Base-by-base conservation (phyloP, 1,140 invertebrate species). In the Rhagoletis zephyria region DNA sequence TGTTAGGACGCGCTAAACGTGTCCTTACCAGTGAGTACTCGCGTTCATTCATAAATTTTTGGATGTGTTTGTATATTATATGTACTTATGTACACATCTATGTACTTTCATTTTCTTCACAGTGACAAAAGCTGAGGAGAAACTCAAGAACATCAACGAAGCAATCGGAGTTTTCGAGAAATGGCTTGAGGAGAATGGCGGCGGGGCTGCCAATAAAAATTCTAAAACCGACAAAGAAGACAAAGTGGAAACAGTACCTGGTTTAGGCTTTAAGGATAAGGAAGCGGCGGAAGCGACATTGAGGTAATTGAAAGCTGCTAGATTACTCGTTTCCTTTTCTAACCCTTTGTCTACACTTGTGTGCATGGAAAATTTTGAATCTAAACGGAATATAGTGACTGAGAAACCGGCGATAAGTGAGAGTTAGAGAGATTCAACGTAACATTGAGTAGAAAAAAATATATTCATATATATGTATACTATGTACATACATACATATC, bases 91-190 rank as follows among this genome's bases (percentile, higher is more conserved):
- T 56, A 10, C 10, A 56, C 2, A 56, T 56, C 5, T 56, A 56
- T 65, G 51, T 56, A n/a, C 40, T 6, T 40, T 48, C 42, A 42
- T 74, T 74, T 42, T 16, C 45, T 2, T 12, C 14, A 74, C 90
- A 96, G 95, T 95, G 92, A 96, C 95, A 86, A 96, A 96, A 91
- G 95, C 95, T 45, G 95, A 95, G 90, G 95, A 95, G 6, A 96
- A 96, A 91, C 92, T 95, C 42, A 95, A 95, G 91, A 95, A 96
- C 87, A 96, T 96, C 87, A 95, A 95, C 89, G 95, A 95, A 89
- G 95, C 95, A 4, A 95, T 96, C 90, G 94, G 93, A 86, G 94
- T 95, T 56, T 96, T 95, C 89, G 95, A 95, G 90, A 93, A 95
- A 64, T 96, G 95, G 95, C 93, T 95, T n/a, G 93, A 93, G 77